Base-by-base conservation (phyloP, 2,113 vertebrate genomes). In the Channa argus region DNA sequence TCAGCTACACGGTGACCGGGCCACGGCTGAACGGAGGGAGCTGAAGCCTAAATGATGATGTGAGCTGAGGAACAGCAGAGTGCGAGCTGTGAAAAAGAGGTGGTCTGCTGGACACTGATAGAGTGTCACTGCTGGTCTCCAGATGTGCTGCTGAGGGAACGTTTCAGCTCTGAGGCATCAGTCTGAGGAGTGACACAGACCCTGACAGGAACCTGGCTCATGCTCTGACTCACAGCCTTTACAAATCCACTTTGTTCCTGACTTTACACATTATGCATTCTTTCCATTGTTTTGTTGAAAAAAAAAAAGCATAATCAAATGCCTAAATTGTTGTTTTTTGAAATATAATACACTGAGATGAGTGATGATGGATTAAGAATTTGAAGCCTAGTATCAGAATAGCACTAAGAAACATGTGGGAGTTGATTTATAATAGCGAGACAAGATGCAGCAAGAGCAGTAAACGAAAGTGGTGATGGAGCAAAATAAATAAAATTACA, bases 141-240 rank as follows among this genome's bases (percentile, higher is more conserved):
- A 93, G 90, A 93, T 93, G 92, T 92, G 86, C 82, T 85, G 90
- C 63, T 59, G 78, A 88, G 80, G 65, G 88, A 89, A 59, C 24
- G 44, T 63, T 83, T 89, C 54, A 74, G 65, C 77, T 70, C 56
- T 67, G 70, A 59, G 85, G 83, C 77, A 51, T 71, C 74, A 60
- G 63, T 51, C 73, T 79, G 75, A 65, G 68, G 66, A 82, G 51
- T 79, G 80, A 87, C 69, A 75, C 61, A 34, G 46, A 85, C 70
- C 61, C 63, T 82, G 77, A 82, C 66, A 83, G 75, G 70, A 84
- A 69, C 69, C 51, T 49, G 59, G 52, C 64, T 51, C 55, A 34
- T 24, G 24, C 24, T 13, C 38, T 13, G 2, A 54, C 12, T 36
- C 37, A 36, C 11, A 9, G 3, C n/a, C 41, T 37, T 12, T 12